Percentiles rank a stretch among this genome's conserved stretches.
These are phyloP conservation scores for Pocillopora grandis DNA, from an alignment of 92 coral and sea anemone genomes.

Conservation along the genomic window DNA sequence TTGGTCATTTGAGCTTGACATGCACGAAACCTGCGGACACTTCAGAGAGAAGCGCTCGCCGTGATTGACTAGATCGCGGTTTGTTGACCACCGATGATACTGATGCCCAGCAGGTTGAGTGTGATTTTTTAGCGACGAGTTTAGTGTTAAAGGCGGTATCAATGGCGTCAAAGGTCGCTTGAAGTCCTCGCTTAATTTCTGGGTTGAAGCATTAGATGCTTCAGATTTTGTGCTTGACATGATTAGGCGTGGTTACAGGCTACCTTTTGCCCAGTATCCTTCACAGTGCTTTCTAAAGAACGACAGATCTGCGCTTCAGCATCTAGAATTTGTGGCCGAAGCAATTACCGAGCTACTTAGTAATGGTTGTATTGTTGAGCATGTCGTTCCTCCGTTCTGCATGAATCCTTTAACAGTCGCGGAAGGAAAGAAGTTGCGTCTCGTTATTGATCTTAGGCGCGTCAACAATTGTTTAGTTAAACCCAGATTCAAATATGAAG, in stretches of 20 bases:
- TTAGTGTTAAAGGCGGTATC: neutral
- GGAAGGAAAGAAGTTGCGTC: constrained; percentile 29
- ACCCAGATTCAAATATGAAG: constrained; percentile 50
- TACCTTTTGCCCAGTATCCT: constrained; percentile 18
- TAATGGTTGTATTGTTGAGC: constrained; percentile 53
- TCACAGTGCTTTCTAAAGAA: constrained; percentile 41
- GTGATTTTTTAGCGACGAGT: neutral
- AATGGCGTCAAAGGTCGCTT: constrained; percentile 29
- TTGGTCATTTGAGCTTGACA: neutral
- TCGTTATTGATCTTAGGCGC: constrained; percentile 48
- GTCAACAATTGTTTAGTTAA: constrained; percentile 37
- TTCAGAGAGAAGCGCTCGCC: neutral
- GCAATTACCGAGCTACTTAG: constrained; percentile 49
- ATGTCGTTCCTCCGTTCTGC: constrained; percentile 7
- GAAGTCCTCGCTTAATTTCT: constrained; percentile 36
- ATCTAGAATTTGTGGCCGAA: constrained; percentile 36
- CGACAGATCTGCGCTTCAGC: constrained; percentile 39
- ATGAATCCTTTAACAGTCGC: neutral
- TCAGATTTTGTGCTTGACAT: constrained; percentile 45
- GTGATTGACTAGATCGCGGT: neutral
- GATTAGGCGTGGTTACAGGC: neutral
- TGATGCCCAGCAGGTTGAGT: too few relatives aligned
- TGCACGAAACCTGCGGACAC: too few relatives aligned
- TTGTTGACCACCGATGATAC: too few relatives aligned
- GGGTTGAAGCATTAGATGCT: constrained; percentile 47